phyloP scores from a whole-genome alignment of 1,140 invertebrate genomes.

The Acyrthosiphon pisum region DNA sequence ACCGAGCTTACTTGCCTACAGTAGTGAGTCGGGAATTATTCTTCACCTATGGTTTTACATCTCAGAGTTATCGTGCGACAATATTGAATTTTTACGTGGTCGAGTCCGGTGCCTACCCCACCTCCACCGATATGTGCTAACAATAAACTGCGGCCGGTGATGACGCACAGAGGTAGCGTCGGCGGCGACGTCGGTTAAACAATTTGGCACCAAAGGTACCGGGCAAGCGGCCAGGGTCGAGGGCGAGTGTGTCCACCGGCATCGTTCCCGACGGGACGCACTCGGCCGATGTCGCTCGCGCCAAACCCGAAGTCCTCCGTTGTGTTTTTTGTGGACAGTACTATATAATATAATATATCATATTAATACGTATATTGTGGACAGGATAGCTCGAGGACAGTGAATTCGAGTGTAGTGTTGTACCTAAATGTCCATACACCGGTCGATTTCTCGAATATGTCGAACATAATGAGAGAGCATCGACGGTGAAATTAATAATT shows the following conservation, averaged over 20 bases:
- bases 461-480: neutral
- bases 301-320: neutral
- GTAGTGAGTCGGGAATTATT: no score
- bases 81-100: neutral
- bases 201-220: neutral
- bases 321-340: neutral
- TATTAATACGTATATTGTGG: neutral
- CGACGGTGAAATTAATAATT: no score
- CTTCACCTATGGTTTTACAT: neutral
- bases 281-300: neutral
- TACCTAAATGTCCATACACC: neutral
- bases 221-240: neutral
- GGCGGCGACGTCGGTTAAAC: neutral
- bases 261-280: neutral
- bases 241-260: neutral
- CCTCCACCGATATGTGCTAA: neutral
- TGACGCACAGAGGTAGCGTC: neutral
- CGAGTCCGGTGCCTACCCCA: neutral
- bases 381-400: neutral
- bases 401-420: neutral
- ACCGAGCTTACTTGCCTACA: neutral
- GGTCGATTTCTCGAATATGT: neutral
- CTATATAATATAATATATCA: no score
- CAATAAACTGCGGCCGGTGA: neutral
- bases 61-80: neutral